Percentiles rank a stretch among this genome's conserved stretches.
These are phyloP conservation scores for Onychorhynchus coronatus DNA, from an alignment of 2,113 vertebrate species.

Conservation along the genomic window DNA sequence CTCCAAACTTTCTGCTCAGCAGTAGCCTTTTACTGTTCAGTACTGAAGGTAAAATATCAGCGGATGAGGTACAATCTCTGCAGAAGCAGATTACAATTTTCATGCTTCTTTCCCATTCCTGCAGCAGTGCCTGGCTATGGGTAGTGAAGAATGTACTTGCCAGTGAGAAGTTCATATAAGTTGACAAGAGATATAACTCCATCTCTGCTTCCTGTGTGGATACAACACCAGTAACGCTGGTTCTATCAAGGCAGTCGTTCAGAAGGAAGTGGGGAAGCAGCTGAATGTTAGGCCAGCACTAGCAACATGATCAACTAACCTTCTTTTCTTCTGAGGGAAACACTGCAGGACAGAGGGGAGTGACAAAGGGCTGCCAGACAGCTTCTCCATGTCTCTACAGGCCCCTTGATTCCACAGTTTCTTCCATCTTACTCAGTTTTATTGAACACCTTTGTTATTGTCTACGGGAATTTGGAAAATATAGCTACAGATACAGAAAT, in stretches of 20 bases:
- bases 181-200: background rate
- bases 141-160: background rate
- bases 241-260: background rate
- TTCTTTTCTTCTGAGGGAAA: background rate
- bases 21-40: background rate
- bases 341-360: background rate
- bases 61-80: background rate
- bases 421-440: background rate
- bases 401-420: background rate
- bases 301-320: background rate
- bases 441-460: background rate
- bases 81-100: background rate
- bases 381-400: background rate
- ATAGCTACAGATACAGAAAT: background rate
- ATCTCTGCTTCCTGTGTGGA: background rate
- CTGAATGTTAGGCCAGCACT: background rate
- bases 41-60: background rate
- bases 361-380: background rate
- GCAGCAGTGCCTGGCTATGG: background rate
- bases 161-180: background rate
- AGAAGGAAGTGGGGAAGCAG: background rate
- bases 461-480: background rate
- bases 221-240: background rate
- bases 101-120: background rate
- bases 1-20: background rate